phyloP scores from a whole-genome alignment of 2,113 vertebrate genomes.

The Mus spicilegus region DNA sequence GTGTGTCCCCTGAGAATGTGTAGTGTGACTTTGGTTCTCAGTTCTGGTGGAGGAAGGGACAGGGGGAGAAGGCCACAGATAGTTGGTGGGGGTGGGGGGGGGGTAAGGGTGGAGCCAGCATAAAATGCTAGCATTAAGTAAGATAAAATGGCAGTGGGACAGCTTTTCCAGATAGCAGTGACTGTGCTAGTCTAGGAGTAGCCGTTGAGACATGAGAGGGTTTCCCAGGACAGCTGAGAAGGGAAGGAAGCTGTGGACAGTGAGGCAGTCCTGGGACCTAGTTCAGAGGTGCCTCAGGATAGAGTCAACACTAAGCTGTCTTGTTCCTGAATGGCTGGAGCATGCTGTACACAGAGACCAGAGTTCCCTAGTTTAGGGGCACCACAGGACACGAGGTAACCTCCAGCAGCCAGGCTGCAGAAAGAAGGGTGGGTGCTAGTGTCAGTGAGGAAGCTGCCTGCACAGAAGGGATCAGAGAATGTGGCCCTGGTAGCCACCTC shows the following conservation, averaged over 20 bases:
- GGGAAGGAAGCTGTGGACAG: background rate
- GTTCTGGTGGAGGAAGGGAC: background rate
- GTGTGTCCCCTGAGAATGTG: background rate
- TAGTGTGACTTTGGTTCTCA: background rate
- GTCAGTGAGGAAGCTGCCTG: background rate
- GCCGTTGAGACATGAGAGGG: background rate
- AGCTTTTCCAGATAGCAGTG: background rate
- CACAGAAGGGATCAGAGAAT: background rate
- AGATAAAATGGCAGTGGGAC: background rate
- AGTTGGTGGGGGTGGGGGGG: too few relatives aligned
- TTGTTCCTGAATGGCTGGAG: too few relatives aligned
- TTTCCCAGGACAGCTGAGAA: background rate
- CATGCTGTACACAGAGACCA: background rate
- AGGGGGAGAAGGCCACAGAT: background rate
- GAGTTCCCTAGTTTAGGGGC: fast-evolving
- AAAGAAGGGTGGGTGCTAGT: background rate
- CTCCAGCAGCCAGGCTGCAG: background rate
- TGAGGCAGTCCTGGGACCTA: background rate
- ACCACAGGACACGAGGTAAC: too few relatives aligned
- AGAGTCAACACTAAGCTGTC: background rate
- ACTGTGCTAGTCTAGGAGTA: slow-evolving; percentile 9
- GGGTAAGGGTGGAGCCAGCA: background rate
- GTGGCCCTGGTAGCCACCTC: background rate
- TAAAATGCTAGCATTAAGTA: background rate
- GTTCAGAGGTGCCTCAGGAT: background rate